Conservation (phyloP, 92 coral and sea anemone genomes). For the Umimayanthus chanpuru region DNA sequence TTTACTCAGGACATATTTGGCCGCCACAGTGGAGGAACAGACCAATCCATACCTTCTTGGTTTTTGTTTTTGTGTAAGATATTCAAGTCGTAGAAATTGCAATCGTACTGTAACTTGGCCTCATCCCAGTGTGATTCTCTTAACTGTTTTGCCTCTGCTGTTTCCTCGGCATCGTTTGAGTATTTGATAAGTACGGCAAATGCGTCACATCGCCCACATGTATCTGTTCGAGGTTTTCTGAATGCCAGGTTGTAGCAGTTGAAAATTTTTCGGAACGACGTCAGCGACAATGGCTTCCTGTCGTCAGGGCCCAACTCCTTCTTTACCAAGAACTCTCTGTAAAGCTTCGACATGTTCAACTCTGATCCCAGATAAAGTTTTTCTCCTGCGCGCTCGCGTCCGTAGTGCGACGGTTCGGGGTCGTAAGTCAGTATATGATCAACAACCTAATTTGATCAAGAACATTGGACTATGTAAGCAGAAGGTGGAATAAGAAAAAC, state of each 20-base stretch:
- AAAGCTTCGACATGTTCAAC: constrained; percentile 42
- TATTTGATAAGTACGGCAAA: constrained; percentile 41
- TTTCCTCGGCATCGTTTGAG: constrained; percentile 35
- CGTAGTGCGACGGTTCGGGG: constrained; percentile 43
- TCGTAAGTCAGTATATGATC: constrained; percentile 18
- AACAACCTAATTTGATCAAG: constrained; percentile 29
- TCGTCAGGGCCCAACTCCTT: constrained; percentile 25
- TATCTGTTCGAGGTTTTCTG: constrained; percentile 40
- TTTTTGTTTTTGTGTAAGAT: constrained; percentile 31
- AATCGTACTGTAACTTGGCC: constrained; percentile 36
- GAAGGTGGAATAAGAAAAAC: constrained; percentile 23
- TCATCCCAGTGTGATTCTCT: constrained; percentile 36
- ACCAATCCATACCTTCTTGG: constrained; percentile 38
- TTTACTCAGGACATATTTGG: no score
- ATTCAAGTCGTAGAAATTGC: constrained; percentile 49
- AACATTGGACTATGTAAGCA: neutral
- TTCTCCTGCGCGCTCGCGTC: constrained; percentile 32
- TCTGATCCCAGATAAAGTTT: constrained; percentile 35
- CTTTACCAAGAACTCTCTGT: constrained; percentile 37
- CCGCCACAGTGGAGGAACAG: constrained; percentile 34
- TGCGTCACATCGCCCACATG: constrained; percentile 42
- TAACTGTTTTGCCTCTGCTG: constrained; percentile 19
- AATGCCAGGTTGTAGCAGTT: constrained; percentile 37
- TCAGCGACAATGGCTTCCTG: neutral
- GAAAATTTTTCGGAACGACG: constrained; percentile 42